Evolutionary conservation across 2,888 invertebrate genomes (phyloP).

Genomic region (Ormyrus pomaceus): DNA sequence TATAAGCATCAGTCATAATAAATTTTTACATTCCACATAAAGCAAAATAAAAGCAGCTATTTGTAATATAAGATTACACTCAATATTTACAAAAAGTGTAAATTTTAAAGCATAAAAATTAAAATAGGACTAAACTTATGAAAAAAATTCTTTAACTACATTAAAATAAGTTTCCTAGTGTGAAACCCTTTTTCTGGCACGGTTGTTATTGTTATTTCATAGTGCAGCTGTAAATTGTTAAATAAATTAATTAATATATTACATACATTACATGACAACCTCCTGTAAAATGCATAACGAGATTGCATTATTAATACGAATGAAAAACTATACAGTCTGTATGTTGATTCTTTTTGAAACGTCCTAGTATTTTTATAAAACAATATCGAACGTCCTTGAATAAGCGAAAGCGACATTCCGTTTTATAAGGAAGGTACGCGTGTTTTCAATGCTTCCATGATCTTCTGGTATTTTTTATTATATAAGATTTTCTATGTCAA

Average conservation of each 20-base stretch:
- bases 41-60: not conserved
- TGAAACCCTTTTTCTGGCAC: not conserved
- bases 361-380: conserved; percentile 41
- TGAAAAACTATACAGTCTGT: not conserved
- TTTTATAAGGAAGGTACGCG: conserved; percentile 5
- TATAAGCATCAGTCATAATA: not conserved
- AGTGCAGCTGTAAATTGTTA: conserved; percentile 16
- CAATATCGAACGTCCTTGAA: conserved; percentile 31
- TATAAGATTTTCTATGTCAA: conserved; percentile 37
- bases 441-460: conserved; percentile 35
- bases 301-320: not conserved
- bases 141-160: not conserved
- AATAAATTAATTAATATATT: not conserved
- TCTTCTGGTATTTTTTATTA: conserved; percentile 32
- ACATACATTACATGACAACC: not conserved
- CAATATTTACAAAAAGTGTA: not conserved
- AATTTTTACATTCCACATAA: not conserved
- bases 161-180: not conserved
- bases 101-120: not conserved
- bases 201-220: conserved; percentile 2
- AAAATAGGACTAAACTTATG: not conserved
- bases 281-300: not conserved
- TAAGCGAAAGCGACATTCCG: conserved; percentile 27
- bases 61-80: too few relatives aligned
- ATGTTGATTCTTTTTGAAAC: conserved; percentile 25